These are phyloP conservation scores for Dusona sp. DNA, from an alignment of 2,888 invertebrate genomes.

Conservation along the genomic window DNA sequence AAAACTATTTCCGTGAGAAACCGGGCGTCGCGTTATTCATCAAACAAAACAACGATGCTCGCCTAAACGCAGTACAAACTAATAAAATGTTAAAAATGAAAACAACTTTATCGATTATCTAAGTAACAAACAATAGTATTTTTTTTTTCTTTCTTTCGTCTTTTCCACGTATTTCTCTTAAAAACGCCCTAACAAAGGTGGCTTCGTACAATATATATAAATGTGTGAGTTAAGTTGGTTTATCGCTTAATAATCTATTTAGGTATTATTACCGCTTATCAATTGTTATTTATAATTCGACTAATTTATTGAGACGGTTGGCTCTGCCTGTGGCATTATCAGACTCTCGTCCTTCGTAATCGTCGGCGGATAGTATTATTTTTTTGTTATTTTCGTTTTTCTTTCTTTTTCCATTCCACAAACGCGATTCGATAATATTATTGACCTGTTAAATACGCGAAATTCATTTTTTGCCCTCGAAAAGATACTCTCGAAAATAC, in stretches of 20 bases:
- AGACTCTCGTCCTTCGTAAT: conserved; percentile 53
- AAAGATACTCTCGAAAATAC: conserved; percentile 58
- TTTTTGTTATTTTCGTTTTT: conserved; percentile 44
- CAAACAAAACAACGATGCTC: conserved; percentile 71
- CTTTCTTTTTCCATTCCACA: conserved; percentile 23
- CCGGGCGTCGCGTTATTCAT: conserved; percentile 42
- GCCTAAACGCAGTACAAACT: conserved; percentile 78
- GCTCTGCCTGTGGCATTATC: conserved; percentile 61
- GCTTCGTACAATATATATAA: conserved; percentile 66
- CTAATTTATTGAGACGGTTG: conserved; percentile 71
- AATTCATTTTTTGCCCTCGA: conserved; percentile 57
- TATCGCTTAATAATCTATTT: conserved; percentile 66
- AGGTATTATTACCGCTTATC: conserved; percentile 62
- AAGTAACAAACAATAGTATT: conserved; percentile 85
- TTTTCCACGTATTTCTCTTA: conserved; percentile 40
- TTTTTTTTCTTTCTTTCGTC: conserved; percentile 70
- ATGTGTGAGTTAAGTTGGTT: conserved; percentile 65
- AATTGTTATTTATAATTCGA: conserved; percentile 70
- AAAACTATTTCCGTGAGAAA: conserved; percentile 35
- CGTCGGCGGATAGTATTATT: conserved; percentile 40
- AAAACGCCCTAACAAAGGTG: conserved; percentile 68
- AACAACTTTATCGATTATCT: conserved; percentile 84
- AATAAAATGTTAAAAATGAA: conserved; percentile 84
- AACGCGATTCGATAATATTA: conserved; percentile 37
- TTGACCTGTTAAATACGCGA: conserved; percentile 35